Evolutionary conservation across 1,140 invertebrate genomes (phyloP).

Genomic region (Drosophila cardini): DNA sequence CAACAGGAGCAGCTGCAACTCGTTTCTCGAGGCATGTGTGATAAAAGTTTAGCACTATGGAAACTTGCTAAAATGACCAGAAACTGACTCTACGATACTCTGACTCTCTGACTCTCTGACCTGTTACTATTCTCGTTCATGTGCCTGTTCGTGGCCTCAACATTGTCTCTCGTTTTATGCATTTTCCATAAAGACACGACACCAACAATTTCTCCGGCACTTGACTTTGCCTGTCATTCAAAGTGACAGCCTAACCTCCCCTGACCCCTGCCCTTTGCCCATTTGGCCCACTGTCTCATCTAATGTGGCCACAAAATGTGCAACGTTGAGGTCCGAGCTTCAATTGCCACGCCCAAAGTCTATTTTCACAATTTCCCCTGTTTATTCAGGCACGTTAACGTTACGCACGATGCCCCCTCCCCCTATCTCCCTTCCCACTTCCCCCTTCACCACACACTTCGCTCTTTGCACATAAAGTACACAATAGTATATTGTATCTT

Average conservation of each 20-base stretch:
- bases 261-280: background rate
- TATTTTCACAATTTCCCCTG: conserved; percentile 79
- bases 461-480: conserved; percentile 8
- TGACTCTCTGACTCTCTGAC: background rate
- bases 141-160: conserved; percentile 9
- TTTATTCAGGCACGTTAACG: conserved; percentile 67
- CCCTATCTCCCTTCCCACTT: too few relatives aligned
- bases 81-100: conserved; percentile 6
- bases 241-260: conserved; percentile 60
- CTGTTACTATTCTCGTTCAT: background rate
- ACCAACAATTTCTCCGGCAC: conserved; percentile 64
- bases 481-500: conserved; percentile 56
- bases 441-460: background rate
- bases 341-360: conserved; percentile 52
- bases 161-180: conserved; percentile 76
- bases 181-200: conserved; percentile 75
- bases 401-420: conserved; percentile 47
- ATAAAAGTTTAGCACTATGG: conserved; percentile 77
- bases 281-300: background rate
- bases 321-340: conserved; percentile 49
- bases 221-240: conserved; percentile 82
- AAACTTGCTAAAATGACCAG: conserved; percentile 17
- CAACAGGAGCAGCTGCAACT: conserved; percentile 6
- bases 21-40: conserved; percentile 21
- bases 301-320: conserved; percentile 72